A percentile compares a stretch with the other conserved stretches of the same genome.
Conservation (phyloP, 1,140 invertebrate species). For the Cyclina sinensis region DNA sequence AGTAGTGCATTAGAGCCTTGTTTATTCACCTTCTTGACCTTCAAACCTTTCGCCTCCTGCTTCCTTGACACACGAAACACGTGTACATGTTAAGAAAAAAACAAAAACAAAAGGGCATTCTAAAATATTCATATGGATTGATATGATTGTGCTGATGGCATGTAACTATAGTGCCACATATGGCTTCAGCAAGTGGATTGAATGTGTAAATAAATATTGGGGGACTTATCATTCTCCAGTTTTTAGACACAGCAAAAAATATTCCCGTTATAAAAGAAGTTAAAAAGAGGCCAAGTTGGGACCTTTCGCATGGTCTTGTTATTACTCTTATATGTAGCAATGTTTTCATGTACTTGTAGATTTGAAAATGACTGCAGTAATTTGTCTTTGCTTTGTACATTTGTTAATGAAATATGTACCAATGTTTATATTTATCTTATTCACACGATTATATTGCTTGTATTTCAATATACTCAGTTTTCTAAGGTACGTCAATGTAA, state of each 20-base stretch:
- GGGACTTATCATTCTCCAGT: neutral
- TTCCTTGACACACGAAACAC: constrained; percentile 71
- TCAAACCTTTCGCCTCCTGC: constrained; percentile 37
- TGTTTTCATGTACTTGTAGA: constrained; percentile 64
- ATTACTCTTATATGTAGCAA: constrained; percentile 39
- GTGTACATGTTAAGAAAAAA: constrained; percentile 62
- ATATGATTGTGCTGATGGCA: too few species aligned
- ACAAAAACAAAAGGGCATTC: too few species aligned
- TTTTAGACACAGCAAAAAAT: neutral
- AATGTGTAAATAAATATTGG: neutral
- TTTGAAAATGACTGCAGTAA: constrained; percentile 31
- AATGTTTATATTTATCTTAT: constrained; percentile 47
- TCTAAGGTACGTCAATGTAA: constrained; percentile 26
- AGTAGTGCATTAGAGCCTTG: constrained; percentile 33
- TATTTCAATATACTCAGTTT: constrained; percentile 58
- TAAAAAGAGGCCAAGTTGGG: constrained; percentile 51
- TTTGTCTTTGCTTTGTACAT: constrained; percentile 54
- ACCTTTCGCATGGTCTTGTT: constrained; percentile 52
- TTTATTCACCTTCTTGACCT: constrained; percentile 20
- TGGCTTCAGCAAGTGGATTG: neutral
- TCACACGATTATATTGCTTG: constrained; percentile 53
- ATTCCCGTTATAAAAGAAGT: neutral
- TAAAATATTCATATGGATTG: too few species aligned
- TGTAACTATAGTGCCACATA: neutral
- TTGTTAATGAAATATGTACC: constrained; percentile 54